Evolutionary conservation across 2,797 vertebrate genomes (phyloP), one percentile per base, ranked within the genome.

Genomic region (Sebastes dallii): DNA sequence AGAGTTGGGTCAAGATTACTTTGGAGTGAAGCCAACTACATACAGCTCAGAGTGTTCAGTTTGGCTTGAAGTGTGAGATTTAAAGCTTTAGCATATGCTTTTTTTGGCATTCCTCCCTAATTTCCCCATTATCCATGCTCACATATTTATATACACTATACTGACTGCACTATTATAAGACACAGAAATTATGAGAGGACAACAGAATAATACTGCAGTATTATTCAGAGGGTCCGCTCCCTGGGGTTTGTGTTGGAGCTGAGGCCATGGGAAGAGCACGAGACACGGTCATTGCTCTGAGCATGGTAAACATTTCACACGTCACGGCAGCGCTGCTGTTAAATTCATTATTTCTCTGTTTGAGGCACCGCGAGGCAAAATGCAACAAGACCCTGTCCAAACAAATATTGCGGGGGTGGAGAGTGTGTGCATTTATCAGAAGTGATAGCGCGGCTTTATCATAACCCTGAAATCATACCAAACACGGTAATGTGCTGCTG

Each of bases 231-330:
- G 72, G 68, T 72, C 81, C 75, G 18, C 70, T 85, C 88, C 79
- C 88, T 30, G 55, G 90, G 73, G 91, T 71, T 77, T 34, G 67
- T 9, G 72, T 62, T 66, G 74, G 27, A 77, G 52, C 78, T 7
- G 78, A 81, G 88, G 90, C 87, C 92, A 93, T 92, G 92, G 91
- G 91, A 94, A 92, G 84, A 87, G 65, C 72, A 83, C 8, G 24
- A 72, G 88, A 87, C 74, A 79, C 11, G 75, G 81, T 83, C 75
- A 83, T 89, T 88, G 84, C 80, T 86, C 85, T 79, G 60, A 66
- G 61, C 54, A 83, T 29, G 71, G 68, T 86, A 86, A 92, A 89
- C 83, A 86, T 84, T 90, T 88, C 77, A 88, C 89, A 84, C 54
- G 75, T 89, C 78, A 86, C 24, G 5, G 59, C 71, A 12, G 75